These are phyloP conservation scores for Epizoanthus fatuus DNA, from an alignment of 92 coral and sea anemone genomes.

Conservation along the genomic window DNA sequence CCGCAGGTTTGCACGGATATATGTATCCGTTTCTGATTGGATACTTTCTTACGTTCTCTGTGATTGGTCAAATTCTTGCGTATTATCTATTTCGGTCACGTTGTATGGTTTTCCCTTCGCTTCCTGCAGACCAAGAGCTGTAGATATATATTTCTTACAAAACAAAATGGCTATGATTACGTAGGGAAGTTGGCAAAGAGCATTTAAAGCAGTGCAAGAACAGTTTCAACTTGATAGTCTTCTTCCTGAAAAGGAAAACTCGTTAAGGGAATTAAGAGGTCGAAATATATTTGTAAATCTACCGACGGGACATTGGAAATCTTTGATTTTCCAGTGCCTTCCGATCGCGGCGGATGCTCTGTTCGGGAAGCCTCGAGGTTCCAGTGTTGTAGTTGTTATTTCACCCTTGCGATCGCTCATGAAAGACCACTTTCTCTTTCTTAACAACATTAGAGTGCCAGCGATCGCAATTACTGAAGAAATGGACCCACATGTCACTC, in stretches of 20 bases:
- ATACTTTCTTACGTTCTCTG: too few species aligned
- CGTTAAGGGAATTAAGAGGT: conserved; percentile 41
- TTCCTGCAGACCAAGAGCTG: too few species aligned
- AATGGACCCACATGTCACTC: too few species aligned
- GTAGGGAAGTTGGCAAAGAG: conserved; percentile 49
- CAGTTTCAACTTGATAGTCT: conserved; percentile 70
- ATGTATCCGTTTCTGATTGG: too few species aligned
- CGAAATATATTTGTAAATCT: conserved; percentile 58
- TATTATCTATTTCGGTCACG: too few species aligned
- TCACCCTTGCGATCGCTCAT: conserved; percentile 61
- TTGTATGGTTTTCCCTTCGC: too few species aligned
- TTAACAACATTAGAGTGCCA: too few species aligned
- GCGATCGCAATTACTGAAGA: too few species aligned
- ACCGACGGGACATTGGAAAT: conserved; percentile 73
- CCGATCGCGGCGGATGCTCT: conserved; percentile 62
- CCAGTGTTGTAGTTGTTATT: conserved; percentile 60
- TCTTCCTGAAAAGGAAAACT: conserved; percentile 63
- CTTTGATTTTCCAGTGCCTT: conserved; percentile 70
- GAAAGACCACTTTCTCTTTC: too few species aligned
- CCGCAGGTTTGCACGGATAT: too few species aligned
- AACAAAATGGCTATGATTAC: conserved; percentile 5
- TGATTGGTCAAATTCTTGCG: too few species aligned
- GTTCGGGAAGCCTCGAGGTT: not conserved
- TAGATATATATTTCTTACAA: too few species aligned
- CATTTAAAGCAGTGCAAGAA: conserved; percentile 53